Base-by-base conservation (phyloP, 2,888 invertebrate genomes). In the Idaea straminata region DNA sequence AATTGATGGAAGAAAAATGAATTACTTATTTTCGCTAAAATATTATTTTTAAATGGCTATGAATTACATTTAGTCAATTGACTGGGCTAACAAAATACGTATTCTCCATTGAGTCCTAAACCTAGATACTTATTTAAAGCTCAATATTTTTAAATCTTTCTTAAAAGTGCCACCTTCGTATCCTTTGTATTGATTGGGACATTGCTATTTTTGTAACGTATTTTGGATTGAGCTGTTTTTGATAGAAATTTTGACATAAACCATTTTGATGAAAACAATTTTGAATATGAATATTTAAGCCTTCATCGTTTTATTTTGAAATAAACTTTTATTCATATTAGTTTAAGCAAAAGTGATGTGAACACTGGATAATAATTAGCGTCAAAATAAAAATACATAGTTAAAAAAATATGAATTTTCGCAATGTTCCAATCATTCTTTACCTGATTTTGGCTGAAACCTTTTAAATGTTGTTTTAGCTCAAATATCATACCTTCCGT, bases 401-500 rank as follows among this genome's bases (percentile, higher is more conserved):
- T 47, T 47, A 6, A 13, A 47, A 7, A 47, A 47, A 13, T 10
- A 36, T 36, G 36, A 6, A 47, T 6, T 13, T 10, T 47, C 10
- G 34, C 59, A 59, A 59, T 59, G 59, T 34, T 35, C 25, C 47
- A 15, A 38, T 63, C 64, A 68, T 67, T 70, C 58, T 59, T 63
- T 63, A 61, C 65, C 61, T 58, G 61, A 76, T 76, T 71, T 69
- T 76, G 76, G 61, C 76, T 47, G 47, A 10, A 47, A 13, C 47
- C 47, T 10, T 10, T 47, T 4, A 47, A 47, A 38, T 38, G 38
- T 83, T 78, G 79, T 71, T 75, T 88, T 84, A 81, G 89, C 89
- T 91, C 90, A 91, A 88, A 82, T 78, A 80, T 80, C 74, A 83
- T 86, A 84, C 89, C 91, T 91, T 92, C 92, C 92, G 92, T 92